Percentiles rank a stretch among this genome's conserved stretches.
phyloP scores from a whole-genome alignment of 2,113 vertebrate genomes.

The Mirza zaza region DNA sequence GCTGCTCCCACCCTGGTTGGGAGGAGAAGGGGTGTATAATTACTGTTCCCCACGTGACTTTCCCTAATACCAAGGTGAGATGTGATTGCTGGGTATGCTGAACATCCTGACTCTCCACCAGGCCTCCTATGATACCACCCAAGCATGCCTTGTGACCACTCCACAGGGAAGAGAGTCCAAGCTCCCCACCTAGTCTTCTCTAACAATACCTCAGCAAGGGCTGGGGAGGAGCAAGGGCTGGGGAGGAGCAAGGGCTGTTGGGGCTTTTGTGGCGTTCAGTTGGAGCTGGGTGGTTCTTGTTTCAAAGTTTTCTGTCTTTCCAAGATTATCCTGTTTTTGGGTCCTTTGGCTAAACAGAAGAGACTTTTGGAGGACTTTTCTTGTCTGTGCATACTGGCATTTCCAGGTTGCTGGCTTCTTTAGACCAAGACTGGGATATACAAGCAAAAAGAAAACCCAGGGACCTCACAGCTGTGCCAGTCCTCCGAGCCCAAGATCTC shows the following conservation, averaged over 20 bases:
- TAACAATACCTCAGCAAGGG: background rate
- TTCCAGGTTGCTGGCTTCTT: background rate
- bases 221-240: too few species aligned
- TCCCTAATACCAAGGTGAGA: too few species aligned
- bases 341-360: background rate
- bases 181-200: background rate
- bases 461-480: background rate
- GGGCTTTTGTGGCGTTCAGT: background rate
- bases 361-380: background rate
- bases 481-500: background rate
- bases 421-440: background rate
- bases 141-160: background rate
- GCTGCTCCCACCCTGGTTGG: background rate
- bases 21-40: background rate
- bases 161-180: background rate
- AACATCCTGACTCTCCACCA: background rate
- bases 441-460: background rate
- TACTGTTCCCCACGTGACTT: background rate
- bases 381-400: background rate
- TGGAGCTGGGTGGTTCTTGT: background rate
- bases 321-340: background rate
- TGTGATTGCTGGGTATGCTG: background rate
- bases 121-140: background rate
- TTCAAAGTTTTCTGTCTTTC: background rate
- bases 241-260: background rate